These are phyloP conservation scores for Pinctada fucata DNA, from an alignment of 2,888 invertebrate genomes.

Conservation along the genomic window DNA sequence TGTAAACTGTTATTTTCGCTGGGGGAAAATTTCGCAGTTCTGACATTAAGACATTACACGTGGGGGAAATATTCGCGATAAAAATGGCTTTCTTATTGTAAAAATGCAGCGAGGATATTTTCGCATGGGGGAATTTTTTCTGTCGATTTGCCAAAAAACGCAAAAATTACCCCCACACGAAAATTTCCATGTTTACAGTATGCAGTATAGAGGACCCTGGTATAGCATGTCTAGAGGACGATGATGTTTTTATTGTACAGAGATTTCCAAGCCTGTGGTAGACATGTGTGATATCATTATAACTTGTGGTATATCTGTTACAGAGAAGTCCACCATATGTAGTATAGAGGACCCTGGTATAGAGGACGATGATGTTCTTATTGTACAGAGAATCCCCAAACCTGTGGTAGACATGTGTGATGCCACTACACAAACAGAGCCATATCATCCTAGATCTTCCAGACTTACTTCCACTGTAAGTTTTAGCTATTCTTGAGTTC, in stretches of 20 bases:
- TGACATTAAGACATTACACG: too few relatives aligned
- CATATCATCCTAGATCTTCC: slow-evolving; percentile 7
- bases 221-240: background rate
- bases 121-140: too few relatives aligned
- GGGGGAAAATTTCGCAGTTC: too few relatives aligned
- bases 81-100: too few relatives aligned
- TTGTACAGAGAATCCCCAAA: slow-evolving; percentile 31
- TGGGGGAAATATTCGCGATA: too few relatives aligned
- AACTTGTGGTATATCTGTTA: slow-evolving; percentile 16
- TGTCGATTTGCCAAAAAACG: too few relatives aligned
- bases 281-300: slow-evolving; percentile 45
- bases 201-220: background rate
- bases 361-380: slow-evolving; percentile 29
- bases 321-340: slow-evolving; percentile 44
- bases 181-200: too few relatives aligned
- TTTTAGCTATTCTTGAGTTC: too few relatives aligned
- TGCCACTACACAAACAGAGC: slow-evolving; percentile 53
- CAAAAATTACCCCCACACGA: too few relatives aligned
- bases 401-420: slow-evolving; percentile 44
- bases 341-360: slow-evolving; percentile 11
- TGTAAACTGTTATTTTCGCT: too few relatives aligned
- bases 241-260: slow-evolving; percentile 36
- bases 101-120: too few relatives aligned
- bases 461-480: background rate
- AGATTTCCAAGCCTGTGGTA: slow-evolving; percentile 18